Evolutionary conservation across 2,113 vertebrate genomes (phyloP).

Genomic region (Lepus americanus): DNA sequence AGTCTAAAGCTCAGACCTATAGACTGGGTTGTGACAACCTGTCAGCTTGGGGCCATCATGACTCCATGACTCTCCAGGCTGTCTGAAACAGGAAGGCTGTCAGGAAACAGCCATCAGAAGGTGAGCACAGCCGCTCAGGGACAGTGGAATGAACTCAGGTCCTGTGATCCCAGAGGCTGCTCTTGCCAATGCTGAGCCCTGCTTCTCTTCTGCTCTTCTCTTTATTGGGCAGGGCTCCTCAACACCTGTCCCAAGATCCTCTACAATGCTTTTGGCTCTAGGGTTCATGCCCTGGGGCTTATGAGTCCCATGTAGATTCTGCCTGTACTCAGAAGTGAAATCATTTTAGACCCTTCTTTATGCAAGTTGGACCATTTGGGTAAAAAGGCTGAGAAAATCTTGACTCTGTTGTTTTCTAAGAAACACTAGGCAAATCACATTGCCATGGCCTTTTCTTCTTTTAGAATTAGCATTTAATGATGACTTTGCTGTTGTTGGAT

Average conservation of each 20-base stretch:
- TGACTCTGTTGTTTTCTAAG: not conserved
- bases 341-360: not conserved
- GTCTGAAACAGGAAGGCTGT: too few relatives aligned
- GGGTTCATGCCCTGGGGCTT: not conserved
- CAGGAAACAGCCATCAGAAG: not conserved
- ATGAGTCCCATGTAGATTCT: not conserved
- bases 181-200: not conserved
- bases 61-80: not conserved
- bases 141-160: not conserved
- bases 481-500: not conserved
- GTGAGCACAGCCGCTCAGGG: not conserved
- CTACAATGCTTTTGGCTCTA: not conserved
- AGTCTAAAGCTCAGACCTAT: not conserved
- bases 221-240: not conserved
- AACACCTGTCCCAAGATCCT: not conserved
- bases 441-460: not conserved
- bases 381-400: not conserved
- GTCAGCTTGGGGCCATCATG: not conserved
- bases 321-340: not conserved
- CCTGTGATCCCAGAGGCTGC: not conserved
- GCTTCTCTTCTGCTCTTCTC: not conserved
- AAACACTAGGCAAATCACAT: not conserved
- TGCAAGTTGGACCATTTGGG: not conserved
- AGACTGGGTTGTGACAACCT: not conserved
- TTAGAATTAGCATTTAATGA: not conserved